These are phyloP conservation scores for Jacana jacana DNA, from an alignment of 2,113 vertebrate species.

Conservation along the genomic window DNA sequence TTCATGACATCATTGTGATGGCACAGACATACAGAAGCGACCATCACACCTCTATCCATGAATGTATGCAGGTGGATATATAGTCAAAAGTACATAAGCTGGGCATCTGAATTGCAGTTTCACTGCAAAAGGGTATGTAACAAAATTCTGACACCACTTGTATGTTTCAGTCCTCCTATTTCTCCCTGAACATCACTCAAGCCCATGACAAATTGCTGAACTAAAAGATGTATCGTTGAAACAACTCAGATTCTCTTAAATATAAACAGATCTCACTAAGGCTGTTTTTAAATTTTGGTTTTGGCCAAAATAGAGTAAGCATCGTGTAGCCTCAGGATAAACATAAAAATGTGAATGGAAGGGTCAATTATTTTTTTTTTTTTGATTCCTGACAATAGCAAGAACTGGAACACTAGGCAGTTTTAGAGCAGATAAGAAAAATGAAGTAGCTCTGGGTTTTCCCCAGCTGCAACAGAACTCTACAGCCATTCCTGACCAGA, in stretches of 20 bases:
- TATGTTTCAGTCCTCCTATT: neutral
- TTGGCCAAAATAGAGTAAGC: neutral
- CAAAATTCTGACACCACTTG: neutral
- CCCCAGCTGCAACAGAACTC: neutral
- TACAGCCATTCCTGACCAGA: neutral
- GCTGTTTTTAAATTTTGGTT: neutral
- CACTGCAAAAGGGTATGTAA: neutral
- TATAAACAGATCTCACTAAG: neutral
- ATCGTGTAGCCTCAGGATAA: neutral
- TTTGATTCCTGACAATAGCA: neutral
- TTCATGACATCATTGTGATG: neutral
- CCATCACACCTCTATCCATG: neutral
- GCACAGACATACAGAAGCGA: neutral
- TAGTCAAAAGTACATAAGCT: neutral
- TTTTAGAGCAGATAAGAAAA: neutral
- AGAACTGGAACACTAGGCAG: neutral
- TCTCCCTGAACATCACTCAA: neutral
- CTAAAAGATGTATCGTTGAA: neutral
- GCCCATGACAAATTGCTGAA: neutral
- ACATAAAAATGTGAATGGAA: neutral
- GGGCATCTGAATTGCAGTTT: neutral
- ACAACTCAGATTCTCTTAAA: neutral
- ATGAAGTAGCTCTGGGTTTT: neutral
- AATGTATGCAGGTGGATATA: rapidly evolving
- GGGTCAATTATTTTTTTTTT: neutral